phyloP scores from a whole-genome alignment of 2,113 vertebrate species.

The Cricetomys ansorgei region DNA sequence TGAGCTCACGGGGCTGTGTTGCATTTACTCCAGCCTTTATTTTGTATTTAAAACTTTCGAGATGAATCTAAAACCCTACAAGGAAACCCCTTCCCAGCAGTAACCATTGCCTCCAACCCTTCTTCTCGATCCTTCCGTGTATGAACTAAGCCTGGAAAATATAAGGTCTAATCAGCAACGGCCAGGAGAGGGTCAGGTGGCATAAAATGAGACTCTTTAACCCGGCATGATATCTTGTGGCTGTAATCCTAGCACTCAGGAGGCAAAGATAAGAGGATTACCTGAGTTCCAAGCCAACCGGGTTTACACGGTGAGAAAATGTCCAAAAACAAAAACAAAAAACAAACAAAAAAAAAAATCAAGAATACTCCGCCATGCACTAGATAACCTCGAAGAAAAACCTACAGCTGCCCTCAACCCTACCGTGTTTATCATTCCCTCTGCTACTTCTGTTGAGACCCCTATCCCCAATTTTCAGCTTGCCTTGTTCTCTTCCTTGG shows the following conservation, averaged over 20 bases:
- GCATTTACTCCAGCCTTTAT: neutral
- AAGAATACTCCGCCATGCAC: neutral
- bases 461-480: neutral
- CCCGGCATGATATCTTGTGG: neutral
- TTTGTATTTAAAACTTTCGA: neutral
- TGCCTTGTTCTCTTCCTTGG: neutral
- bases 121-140: neutral
- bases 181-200: neutral
- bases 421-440: neutral
- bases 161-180: neutral
- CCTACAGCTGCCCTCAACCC: neutral
- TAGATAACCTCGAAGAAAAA: neutral
- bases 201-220: neutral
- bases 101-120: neutral
- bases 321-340: neutral
- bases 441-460: neutral
- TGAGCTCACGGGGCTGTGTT: neutral
- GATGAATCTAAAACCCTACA: neutral
- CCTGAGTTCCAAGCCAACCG: neutral
- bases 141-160: conserved; percentile 5
- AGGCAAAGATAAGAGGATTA: neutral
- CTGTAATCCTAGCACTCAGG: neutral
- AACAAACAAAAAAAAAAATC: neutral
- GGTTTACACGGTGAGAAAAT: neutral
- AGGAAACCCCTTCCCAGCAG: neutral